These are phyloP conservation scores for Eupristina koningsbergeri DNA, from an alignment of 1,140 invertebrate species.

Conservation along the genomic window DNA sequence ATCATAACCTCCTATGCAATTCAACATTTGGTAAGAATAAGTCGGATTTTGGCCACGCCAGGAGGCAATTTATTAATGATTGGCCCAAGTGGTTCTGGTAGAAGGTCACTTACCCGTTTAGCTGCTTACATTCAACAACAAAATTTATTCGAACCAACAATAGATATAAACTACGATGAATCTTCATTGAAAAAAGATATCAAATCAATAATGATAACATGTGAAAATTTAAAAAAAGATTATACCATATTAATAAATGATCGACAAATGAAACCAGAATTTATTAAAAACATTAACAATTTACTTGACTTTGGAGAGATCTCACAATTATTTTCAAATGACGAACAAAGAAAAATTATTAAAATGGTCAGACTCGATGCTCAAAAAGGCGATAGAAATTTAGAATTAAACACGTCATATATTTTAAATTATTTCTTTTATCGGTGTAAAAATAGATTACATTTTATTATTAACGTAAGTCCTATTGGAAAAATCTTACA, in stretches of 20 bases:
- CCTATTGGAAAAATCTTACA: conserved; percentile 76
- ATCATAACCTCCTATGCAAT: conserved; percentile 78
- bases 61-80: conserved; percentile 74
- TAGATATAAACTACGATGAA: conserved; percentile 74
- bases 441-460: conserved; percentile 78
- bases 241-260: conserved; percentile 78
- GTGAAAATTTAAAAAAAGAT: conserved; percentile 69
- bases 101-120: conserved; percentile 76
- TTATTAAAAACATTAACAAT: conserved; percentile 77
- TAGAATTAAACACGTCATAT: conserved; percentile 75
- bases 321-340: conserved; percentile 76
- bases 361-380: conserved; percentile 70
- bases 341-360: conserved; percentile 78
- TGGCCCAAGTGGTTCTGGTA: conserved; percentile 78
- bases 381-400: conserved; percentile 71
- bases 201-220: conserved; percentile 76
- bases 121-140: conserved; percentile 77
- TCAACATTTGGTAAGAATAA: conserved; percentile 78
- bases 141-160: conserved; percentile 76
- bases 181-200: conserved; percentile 78
- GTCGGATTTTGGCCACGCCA: conserved; percentile 76
- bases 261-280: conserved; percentile 76
- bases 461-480: conserved; percentile 80
- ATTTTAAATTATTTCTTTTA: conserved; percentile 78
- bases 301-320: conserved; percentile 79